Evolutionary conservation across 2,113 vertebrate species (phyloP), one percentile per base, ranked within the genome.

Genomic region (Danionella cerebrum): DNA sequence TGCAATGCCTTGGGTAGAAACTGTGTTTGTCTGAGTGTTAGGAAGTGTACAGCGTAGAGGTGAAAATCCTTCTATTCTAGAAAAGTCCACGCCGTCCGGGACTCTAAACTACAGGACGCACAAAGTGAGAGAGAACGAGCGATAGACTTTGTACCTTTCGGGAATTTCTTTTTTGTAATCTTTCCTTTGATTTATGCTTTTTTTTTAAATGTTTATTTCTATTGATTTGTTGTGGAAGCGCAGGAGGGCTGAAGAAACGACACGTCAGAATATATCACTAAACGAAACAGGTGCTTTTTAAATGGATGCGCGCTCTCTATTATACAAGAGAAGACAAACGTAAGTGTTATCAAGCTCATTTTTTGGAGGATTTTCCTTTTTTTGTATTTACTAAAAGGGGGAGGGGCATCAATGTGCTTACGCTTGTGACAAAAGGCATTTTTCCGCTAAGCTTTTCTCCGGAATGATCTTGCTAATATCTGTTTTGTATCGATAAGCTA

Each of bases 1-100:
- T 91, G 90, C 90, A 91, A 91, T 91, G 90, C 88, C 86, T 89
- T 89, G 89, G 80, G 86, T 88, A 90, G 88, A 91, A 82, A 86
- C 83, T 86, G 86, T 90, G 86, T 91, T 88, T 82, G 86, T 89
- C 84, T 87, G 87, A 88, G 87, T 87, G 86, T 89, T 89, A 84
- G 86, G 85, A n/a, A n/a, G 88, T 83, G 82, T 86, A 78, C 80
- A 79, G 82, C 79, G 73, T 76, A 33, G 36, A 45, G 14, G 60
- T 36, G 71, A 80, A 79, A 79, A 79, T 67, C 73, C 82, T 85
- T 88, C 84, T 70, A 57, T 84, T 85, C 78, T 81, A 79, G 84
- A 85, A 13, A 86, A 90, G 89, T 90, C 88, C 87, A 69, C 36
- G 6, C 64, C 81, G 87, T 87, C 87, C 67, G 74, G 89, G 90